Evolutionary conservation across 2,113 vertebrate genomes (phyloP), one percentile per base, ranked within the genome.

Genomic region (Gopherus flavomarginatus): DNA sequence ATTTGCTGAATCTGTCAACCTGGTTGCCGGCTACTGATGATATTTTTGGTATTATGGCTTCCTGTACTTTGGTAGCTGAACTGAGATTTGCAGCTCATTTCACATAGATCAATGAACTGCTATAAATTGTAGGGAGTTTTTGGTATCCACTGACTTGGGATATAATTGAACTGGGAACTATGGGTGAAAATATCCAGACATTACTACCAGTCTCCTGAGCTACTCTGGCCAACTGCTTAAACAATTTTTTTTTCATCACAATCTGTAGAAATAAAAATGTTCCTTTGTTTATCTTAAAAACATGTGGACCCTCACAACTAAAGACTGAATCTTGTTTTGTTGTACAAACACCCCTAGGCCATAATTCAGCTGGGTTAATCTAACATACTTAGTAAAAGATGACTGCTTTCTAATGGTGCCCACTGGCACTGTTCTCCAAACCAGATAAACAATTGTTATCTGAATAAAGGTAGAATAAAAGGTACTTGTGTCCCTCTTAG

Each of bases 391-490:
- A 38, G n/a, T 72, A 72, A 72, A 12, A 75, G 92, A 47, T 26
- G 75, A 88, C 31, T 56, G 38, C 89, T 78, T 83, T 83, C 88
- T 62, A 91, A 96, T 94, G 81, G 80, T 69, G 59, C 53, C 85
- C 72, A 50, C 89, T 72, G 53, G 94, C 85, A 85, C 84, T 49
- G 75, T 82, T 95, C 90, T 92, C 75, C 92, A 94, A 96, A 96
- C 92, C 95, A 92, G 91, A 94, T 42, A 54, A 8, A 93, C 84
- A 65, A n/a, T 79, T 95, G 96, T 69, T 24, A 86, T 83, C 88
- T 92, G 89, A 92, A 96, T 91, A 92, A 96, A 96, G 44, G 65
- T 92, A 93, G 93, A 78, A 92, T 89, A 95, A 96, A 96, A 93
- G 90, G 95, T 93, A 90, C 92, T 97, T 91, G 89, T 47, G 1